These are phyloP conservation scores for Thera britannica DNA, from an alignment of 2,888 invertebrate species.

Conservation along the genomic window DNA sequence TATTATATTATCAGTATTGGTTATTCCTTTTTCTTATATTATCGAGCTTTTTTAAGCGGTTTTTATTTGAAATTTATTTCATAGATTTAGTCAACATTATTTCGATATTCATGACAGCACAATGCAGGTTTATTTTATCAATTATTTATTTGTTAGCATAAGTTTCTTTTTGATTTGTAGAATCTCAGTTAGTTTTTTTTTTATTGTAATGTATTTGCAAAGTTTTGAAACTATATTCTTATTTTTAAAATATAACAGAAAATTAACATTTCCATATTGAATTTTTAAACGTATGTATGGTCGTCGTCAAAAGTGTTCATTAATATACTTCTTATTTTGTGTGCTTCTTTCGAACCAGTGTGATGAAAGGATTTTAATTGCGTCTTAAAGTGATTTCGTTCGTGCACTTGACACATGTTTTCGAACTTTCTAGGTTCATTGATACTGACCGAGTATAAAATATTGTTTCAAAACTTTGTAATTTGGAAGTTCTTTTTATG, in stretches of 20 bases:
- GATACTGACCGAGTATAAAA: neutral
- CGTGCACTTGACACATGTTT: no score
- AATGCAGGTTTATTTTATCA: conserved; percentile 57
- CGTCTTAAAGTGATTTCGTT: no score
- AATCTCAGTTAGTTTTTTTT: conserved; percentile 67
- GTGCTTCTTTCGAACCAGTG: no score
- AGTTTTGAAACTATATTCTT: conserved; percentile 38
- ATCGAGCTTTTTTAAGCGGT: conserved; percentile 7
- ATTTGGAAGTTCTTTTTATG: conserved; percentile 14
- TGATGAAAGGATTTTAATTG: no score
- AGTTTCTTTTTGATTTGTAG: conserved; percentile 58
- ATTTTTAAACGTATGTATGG: conserved; percentile 7
- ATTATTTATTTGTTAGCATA: conserved; percentile 56
- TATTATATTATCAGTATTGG: conserved; percentile 5
- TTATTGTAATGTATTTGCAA: conserved; percentile 38
- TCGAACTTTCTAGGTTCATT: no score
- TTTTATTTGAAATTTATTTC: conserved; percentile 6
- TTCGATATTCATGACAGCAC: conserved; percentile 53
- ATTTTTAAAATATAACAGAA: neutral
- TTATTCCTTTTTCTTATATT: conserved; percentile 21
- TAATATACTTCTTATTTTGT: neutral
- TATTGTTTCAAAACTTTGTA: conserved; percentile 18
- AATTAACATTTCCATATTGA: neutral
- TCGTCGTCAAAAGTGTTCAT: conserved; percentile 18
- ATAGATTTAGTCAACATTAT: conserved; percentile 13